phyloP scores from a whole-genome alignment of 2,888 invertebrate genomes.

The Sceliomorpha sp. region DNA sequence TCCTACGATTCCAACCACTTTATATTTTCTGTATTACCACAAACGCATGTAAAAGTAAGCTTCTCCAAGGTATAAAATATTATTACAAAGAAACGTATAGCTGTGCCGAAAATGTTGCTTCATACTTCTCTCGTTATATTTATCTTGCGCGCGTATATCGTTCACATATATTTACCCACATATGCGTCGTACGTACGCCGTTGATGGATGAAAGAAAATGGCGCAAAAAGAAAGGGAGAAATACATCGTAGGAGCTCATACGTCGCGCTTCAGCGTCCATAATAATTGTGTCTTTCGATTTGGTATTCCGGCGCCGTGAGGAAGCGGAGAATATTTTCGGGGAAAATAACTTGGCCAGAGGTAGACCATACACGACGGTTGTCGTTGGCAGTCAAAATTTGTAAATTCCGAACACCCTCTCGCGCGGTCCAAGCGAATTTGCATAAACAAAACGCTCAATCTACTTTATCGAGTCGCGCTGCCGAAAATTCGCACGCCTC shows the following conservation, averaged over 20 bases:
- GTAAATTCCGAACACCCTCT: conserved; percentile 33
- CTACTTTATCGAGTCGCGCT: conserved; percentile 66
- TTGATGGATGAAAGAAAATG: no score
- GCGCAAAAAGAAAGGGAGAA: conserved; percentile 13
- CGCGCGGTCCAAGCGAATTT: conserved; percentile 57
- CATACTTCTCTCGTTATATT: no score
- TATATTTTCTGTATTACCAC: no score
- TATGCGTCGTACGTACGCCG: no score
- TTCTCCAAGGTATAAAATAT: no score
- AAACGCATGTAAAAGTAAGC: no score
- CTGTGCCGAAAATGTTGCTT: no score
- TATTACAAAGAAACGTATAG: no score
- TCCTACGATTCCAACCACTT: no score
- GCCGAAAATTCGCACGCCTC: conserved; percentile 51
- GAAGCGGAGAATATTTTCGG: conserved; percentile 52
- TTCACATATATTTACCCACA: no score
- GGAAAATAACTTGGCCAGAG: conserved; percentile 53
- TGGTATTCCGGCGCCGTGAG: conserved; percentile 45
- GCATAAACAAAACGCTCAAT: conserved; percentile 71
- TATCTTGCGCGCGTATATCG: no score
- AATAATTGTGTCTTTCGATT: conserved; percentile 59
- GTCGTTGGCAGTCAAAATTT: conserved; percentile 29
- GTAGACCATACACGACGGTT: conserved; percentile 11
- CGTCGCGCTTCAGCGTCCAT: conserved; percentile 55
- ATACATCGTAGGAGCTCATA: conserved; percentile 30